A percentile compares a stretch with the other conserved stretches of the same genome.
These are phyloP conservation scores for Tylochromis polylepis DNA, from an alignment of 2,113 vertebrate genomes.

Conservation along the genomic window DNA sequence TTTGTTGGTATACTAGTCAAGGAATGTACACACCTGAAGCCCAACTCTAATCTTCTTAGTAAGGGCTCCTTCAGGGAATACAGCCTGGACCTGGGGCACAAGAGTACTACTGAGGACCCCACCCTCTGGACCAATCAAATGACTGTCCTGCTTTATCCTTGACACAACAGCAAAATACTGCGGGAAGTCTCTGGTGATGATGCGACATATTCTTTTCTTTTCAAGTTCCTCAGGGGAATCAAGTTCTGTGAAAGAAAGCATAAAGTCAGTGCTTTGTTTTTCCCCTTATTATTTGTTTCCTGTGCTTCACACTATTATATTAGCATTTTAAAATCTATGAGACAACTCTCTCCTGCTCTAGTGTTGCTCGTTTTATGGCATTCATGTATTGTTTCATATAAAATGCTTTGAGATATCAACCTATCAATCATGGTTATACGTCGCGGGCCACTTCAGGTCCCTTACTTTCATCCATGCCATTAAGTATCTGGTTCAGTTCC, in stretches of 20 bases:
- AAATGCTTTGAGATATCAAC: neutral
- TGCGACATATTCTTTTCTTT: slow-evolving; percentile 94
- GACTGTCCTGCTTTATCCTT: slow-evolving; percentile 94
- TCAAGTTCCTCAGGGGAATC: slow-evolving; percentile 93
- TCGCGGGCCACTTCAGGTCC: neutral
- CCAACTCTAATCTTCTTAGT: slow-evolving; percentile 96
- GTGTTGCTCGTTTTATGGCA: neutral
- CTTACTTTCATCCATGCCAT: slow-evolving; percentile 98
- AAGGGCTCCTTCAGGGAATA: slow-evolving; percentile 94
- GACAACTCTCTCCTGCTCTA: neutral
- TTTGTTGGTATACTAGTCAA: neutral
- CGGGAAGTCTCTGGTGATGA: slow-evolving; percentile 96
- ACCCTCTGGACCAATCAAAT: slow-evolving; percentile 94
- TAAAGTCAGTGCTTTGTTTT: neutral
- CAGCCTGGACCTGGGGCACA: slow-evolving; percentile 92
- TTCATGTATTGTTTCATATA: neutral
- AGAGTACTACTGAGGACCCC: slow-evolving; percentile 93
- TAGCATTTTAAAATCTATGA: neutral
- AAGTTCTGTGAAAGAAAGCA: slow-evolving; percentile 74
- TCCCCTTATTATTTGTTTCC: neutral
- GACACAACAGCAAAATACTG: slow-evolving; percentile 99
- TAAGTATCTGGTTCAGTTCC: slow-evolving; percentile 94
- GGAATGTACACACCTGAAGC: slow-evolving; percentile 80
- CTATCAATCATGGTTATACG: neutral
- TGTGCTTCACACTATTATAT: neutral